phyloP scores from a whole-genome alignment of 2,888 invertebrate species.

The Amphipoea lucens region DNA sequence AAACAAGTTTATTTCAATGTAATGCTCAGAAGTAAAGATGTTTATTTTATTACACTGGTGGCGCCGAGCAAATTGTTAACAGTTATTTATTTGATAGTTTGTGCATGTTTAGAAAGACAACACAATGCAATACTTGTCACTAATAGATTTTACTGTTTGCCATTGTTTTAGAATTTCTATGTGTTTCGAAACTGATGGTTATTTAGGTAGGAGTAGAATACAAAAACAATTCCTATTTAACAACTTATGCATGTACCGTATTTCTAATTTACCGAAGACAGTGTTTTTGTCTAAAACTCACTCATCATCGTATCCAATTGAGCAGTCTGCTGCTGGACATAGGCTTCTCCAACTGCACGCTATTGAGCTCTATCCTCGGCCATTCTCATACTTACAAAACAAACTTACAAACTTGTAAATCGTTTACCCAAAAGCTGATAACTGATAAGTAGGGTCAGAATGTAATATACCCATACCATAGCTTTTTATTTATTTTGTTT shows the following conservation, averaged over 20 bases:
- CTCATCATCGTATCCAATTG: not conserved
- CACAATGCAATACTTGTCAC: conserved; percentile 43
- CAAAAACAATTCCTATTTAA: not conserved
- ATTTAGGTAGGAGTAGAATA: not conserved
- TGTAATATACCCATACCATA: too few species aligned
- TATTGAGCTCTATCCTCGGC: not conserved
- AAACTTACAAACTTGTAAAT: too few species aligned
- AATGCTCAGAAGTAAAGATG: conserved; percentile 31
- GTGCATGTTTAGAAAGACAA: conserved; percentile 22
- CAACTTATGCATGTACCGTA: not conserved
- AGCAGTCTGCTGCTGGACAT: not conserved
- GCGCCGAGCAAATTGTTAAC: conserved; percentile 41
- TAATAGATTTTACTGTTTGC: conserved; percentile 34
- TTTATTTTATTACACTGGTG: conserved; percentile 41
- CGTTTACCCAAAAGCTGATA: not conserved
- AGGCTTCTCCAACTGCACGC: not conserved
- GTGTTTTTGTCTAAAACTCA: not conserved
- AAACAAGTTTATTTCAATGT: conserved; percentile 47
- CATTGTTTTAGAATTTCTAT: conserved; percentile 33
- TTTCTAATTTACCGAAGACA: not conserved
- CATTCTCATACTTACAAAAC: not conserved
- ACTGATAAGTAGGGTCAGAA: not conserved
- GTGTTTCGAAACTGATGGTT: conserved; percentile 19
- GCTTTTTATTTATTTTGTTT: too few species aligned
- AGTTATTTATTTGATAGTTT: conserved; percentile 31